Conservation (phyloP, 1,140 invertebrate species). For the Coenobita brevimanus region DNA sequence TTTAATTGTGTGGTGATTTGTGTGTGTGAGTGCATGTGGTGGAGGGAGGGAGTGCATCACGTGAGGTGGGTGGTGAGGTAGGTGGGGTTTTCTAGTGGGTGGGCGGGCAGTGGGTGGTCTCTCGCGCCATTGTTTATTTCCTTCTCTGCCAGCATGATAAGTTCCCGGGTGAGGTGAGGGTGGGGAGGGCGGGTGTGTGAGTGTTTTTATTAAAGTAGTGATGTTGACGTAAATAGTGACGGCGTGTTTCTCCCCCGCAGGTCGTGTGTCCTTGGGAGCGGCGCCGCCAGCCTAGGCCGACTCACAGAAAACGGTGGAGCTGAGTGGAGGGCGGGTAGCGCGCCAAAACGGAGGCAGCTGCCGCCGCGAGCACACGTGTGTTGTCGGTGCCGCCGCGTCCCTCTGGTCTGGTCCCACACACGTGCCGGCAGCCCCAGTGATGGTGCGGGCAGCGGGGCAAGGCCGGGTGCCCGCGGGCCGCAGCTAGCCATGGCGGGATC, state of each 20-base stretch:
- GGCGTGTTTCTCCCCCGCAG: slow-evolving; percentile 50
- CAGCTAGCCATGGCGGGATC: slow-evolving; percentile 66
- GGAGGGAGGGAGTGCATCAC: neutral
- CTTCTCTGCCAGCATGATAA: neutral
- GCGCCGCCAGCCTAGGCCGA: slow-evolving; percentile 61
- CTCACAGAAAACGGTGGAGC: slow-evolving; percentile 62
- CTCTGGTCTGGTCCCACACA: slow-evolving; percentile 22
- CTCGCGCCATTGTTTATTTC: neutral
- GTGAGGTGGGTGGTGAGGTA: neutral
- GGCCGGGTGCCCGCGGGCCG: slow-evolving; percentile 55
- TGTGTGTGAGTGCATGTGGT: neutral
- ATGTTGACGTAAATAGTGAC: slow-evolving; percentile 61
- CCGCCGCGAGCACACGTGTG: slow-evolving; percentile 58
- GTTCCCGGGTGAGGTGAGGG: neutral
- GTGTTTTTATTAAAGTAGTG: slow-evolving; percentile 56
- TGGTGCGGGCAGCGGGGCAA: slow-evolving; percentile 51
- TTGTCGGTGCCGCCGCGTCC: slow-evolving; percentile 10
- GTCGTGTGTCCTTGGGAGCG: slow-evolving; percentile 43
- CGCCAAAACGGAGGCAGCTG: slow-evolving; percentile 63
- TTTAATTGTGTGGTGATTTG: neutral
- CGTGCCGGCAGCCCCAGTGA: slow-evolving; percentile 52
- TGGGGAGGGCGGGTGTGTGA: neutral
- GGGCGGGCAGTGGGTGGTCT: neutral
- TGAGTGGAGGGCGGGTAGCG: slow-evolving; percentile 34
- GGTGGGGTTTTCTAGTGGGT: no score